Evolutionary conservation across 2,113 vertebrate species (phyloP), one percentile per base, ranked within the genome.

Genomic region (Chloebia gouldiae): DNA sequence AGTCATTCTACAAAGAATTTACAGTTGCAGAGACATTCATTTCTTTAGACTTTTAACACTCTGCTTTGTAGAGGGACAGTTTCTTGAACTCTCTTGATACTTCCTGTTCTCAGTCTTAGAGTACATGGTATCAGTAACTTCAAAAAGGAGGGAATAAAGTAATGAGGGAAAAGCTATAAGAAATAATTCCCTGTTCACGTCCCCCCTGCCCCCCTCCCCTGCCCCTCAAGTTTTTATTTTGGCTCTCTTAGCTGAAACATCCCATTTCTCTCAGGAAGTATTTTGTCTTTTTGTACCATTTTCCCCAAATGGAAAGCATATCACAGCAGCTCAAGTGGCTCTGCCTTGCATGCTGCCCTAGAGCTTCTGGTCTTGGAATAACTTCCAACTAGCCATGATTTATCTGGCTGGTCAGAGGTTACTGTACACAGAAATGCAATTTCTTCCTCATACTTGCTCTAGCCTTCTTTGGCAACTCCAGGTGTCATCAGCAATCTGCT

Each of bases 361-460:
- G 56, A 88, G 69, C 70, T 87, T 83, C 63, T 12, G 27, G 83
- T 39, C 70, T 76, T 70, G 54, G 76, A 93, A 83, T 70, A 88
- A 85, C 60, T 93, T 94, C 73, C 92, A 95, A 78, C 85, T n/a
- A 57, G 83, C 54, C 8, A 3, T 96, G 95, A 97, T 97, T 97
- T 97, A 97, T 97, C 95, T 86, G 47, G 44, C 82, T 91, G 90
- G 89, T 92, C 96, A 97, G 93, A 96, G 96, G 90, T 93, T 93
- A 94, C 91, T 82, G 88, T 92, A 95, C 85, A 95, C 82, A 94
- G 92, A 97, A 97, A 97, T 95, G 94, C 95, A 97, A 97, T 97
- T 97, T 97, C 95, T 97, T 96, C 93, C 81, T 87, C 68, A 73
- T 42, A 37, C 83, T 92, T 7, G 0, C 70, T 95, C 94, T 94